Conservation (phyloP, 2,888 invertebrate species). For the Endotricha flammealis region DNA sequence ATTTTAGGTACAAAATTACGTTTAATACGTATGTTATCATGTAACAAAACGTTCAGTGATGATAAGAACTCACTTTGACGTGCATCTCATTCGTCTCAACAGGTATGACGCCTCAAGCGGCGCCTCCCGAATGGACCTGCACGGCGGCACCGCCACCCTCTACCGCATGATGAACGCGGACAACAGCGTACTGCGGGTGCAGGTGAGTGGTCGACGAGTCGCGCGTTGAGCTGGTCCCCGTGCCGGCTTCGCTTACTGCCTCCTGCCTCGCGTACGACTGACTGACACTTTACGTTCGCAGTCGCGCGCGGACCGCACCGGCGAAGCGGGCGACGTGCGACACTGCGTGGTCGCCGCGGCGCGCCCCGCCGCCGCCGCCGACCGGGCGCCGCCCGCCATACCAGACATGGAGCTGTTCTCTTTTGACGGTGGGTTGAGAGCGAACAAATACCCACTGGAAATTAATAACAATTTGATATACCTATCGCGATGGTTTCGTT, state of each 20-base stretch:
- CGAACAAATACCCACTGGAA: too few species aligned
- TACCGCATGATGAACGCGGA: conserved; percentile 1
- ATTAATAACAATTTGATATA: too few species aligned
- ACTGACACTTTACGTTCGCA: too few species aligned
- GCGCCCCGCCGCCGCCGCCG: conserved; percentile 1
- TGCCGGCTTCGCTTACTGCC: not conserved
- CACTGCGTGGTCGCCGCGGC: conserved; percentile 1
- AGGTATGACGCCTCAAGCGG: conserved; percentile 6
- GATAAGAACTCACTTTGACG: too few species aligned
- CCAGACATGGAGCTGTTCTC: conserved; percentile 3
- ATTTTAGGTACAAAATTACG: too few species aligned
- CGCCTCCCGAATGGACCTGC: conserved; percentile 4
- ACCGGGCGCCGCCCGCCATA: conserved; percentile 3
- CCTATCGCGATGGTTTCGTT: too few species aligned
- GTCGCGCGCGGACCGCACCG: conserved; percentile 6
- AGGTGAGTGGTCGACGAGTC: not conserved
- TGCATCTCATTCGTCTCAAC: too few species aligned
- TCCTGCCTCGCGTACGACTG: too few species aligned
- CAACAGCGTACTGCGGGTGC: conserved; percentile 2
- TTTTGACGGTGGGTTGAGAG: not conserved
- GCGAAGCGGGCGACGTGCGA: not conserved
- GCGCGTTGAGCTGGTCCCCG: not conserved
- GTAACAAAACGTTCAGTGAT: too few species aligned
- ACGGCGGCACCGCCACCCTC: conserved; percentile 5
- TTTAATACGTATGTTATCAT: too few species aligned